phyloP scores from a whole-genome alignment of 2,888 invertebrate species.

The Acleris sparsana region DNA sequence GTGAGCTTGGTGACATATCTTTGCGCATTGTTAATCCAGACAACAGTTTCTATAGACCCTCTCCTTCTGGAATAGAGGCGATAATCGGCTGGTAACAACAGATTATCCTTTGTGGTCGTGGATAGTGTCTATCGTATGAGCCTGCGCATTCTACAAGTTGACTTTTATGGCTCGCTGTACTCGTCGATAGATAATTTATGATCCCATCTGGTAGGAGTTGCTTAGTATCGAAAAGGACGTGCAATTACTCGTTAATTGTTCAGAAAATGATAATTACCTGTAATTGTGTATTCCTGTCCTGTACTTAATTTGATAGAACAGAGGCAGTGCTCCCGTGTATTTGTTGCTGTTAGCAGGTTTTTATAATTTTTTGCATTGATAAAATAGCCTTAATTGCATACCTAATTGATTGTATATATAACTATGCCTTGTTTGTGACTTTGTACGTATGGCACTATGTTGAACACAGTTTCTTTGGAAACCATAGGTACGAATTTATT shows the following conservation, averaged over 20 bases:
- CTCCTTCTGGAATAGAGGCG: slow-evolving; percentile 16
- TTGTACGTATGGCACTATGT: too few relatives aligned
- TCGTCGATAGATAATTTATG: slow-evolving; percentile 37
- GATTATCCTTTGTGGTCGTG: slow-evolving; percentile 34
- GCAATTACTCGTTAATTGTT: slow-evolving; percentile 12
- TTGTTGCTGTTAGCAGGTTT: background rate
- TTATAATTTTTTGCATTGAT: background rate
- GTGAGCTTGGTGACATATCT: slow-evolving; percentile 32
- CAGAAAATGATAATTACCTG: slow-evolving; percentile 23
- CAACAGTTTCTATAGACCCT: slow-evolving; percentile 6
- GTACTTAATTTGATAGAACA: background rate
- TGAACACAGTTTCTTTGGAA: too few relatives aligned
- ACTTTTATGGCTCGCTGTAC: slow-evolving; percentile 58
- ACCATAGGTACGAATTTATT: too few relatives aligned
- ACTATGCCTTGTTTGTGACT: too few relatives aligned
- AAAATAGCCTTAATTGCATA: background rate
- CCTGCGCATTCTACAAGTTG: slow-evolving; percentile 63
- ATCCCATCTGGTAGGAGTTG: slow-evolving; percentile 19
- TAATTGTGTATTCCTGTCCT: slow-evolving; percentile 11
- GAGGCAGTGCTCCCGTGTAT: background rate
- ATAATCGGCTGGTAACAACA: slow-evolving; percentile 3
- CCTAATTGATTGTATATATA: too few relatives aligned
- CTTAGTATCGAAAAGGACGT: slow-evolving; percentile 23
- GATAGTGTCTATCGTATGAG: slow-evolving; percentile 44
- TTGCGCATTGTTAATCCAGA: slow-evolving; percentile 13